These are phyloP conservation scores for Sinodicranocentrus sp. DNA, from an alignment of 2,888 invertebrate species.

Conservation along the genomic window DNA sequence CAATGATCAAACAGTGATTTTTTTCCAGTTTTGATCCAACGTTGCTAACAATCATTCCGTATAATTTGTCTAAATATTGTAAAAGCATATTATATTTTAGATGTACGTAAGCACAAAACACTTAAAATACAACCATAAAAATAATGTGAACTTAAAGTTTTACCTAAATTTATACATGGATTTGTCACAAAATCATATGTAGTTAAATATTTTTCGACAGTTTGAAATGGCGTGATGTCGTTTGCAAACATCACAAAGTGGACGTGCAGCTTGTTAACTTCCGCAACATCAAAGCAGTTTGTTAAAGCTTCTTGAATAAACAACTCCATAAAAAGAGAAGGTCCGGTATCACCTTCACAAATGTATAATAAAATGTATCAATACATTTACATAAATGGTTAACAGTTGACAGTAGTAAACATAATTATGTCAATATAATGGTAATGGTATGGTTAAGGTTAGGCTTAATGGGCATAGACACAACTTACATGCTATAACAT, in stretches of 20 bases:
- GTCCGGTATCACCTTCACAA: constrained; percentile 62
- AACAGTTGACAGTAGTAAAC: too few relatives aligned
- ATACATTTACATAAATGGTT: background rate
- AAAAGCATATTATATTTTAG: background rate
- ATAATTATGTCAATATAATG: too few relatives aligned
- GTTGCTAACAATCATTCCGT: constrained; percentile 10
- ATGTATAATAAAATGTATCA: constrained; percentile 2
- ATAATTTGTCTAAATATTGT: constrained; percentile 47
- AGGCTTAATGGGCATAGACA: background rate
- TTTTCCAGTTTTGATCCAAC: constrained; percentile 27
- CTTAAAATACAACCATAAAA: background rate
- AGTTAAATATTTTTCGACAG: constrained; percentile 5
- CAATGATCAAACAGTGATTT: constrained; percentile 66
- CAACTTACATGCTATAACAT: constrained; percentile 63
- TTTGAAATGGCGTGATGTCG: background rate
- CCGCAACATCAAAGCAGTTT: constrained; percentile 28
- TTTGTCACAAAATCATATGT: constrained; percentile 45
- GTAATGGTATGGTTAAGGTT: background rate
- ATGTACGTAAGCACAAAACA: too few relatives aligned
- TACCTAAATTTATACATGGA: constrained; percentile 32
- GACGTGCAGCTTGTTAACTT: constrained; percentile 11
- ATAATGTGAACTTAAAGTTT: background rate
- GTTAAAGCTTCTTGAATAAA: constrained; percentile 55
- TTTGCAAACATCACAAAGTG: constrained; percentile 53
- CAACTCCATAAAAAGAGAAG: constrained; percentile 49